These are phyloP conservation scores for Drosophila anomelani DNA, from an alignment of 2,888 invertebrate genomes.

Conservation along the genomic window DNA sequence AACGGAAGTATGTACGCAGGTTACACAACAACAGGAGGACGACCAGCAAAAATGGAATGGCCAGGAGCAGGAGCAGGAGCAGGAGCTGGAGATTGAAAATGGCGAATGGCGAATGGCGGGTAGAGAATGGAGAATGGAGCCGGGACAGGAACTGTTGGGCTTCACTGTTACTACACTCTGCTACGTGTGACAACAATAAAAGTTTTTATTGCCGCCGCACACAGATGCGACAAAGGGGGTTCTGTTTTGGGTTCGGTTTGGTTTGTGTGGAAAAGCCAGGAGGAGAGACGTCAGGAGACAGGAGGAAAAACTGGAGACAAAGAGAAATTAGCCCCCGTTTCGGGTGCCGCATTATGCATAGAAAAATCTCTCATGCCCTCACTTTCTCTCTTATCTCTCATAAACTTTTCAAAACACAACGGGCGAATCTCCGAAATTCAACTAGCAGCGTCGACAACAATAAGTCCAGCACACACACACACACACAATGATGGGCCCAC, in stretches of 20 bases:
- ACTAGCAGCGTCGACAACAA: constrained; percentile 39
- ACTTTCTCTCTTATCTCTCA: constrained; percentile 17
- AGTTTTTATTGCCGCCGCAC: constrained; percentile 78
- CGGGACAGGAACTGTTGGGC: constrained; percentile 41
- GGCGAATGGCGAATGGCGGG: constrained; percentile 6
- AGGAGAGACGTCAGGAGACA: too few relatives aligned
- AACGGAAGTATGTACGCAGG: constrained; percentile 78
- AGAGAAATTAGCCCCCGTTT: constrained; percentile 69
- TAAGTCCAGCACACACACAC: constrained; percentile 17
- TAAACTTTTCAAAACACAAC: constrained; percentile 58
- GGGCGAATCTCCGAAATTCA: constrained; percentile 40
- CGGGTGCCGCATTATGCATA: constrained; percentile 55
- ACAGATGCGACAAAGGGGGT: constrained; percentile 65
- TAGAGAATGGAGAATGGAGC: constrained; percentile 17
- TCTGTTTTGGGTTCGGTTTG: not conserved
- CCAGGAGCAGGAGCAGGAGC: constrained; percentile 1
- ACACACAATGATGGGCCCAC: constrained; percentile 21
- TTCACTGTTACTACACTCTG: constrained; percentile 51
- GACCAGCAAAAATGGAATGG: constrained; percentile 23
- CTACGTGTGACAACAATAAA: constrained; percentile 82
- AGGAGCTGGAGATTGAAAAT: constrained; percentile 33
- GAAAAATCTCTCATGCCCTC: constrained; percentile 29
- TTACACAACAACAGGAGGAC: constrained; percentile 58
- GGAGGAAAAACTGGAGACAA: constrained; percentile 22
- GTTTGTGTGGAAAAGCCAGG: not conserved